A percentile compares a stretch with the other conserved stretches of the same genome.
These are phyloP conservation scores for Heterodera schachtii DNA, from an alignment of 1,140 invertebrate genomes.

Conservation along the genomic window DNA sequence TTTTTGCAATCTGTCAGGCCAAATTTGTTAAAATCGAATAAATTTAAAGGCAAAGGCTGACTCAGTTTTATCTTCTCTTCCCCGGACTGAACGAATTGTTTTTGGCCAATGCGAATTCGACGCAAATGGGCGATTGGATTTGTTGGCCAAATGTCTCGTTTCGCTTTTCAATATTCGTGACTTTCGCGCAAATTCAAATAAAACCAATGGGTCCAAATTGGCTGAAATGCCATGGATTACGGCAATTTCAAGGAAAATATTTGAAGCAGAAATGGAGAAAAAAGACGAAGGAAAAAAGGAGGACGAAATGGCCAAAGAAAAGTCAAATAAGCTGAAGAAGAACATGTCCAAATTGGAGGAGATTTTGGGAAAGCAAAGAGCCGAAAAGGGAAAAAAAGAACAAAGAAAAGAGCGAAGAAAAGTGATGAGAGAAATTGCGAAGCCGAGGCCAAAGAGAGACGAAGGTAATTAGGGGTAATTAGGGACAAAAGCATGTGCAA, in stretches of 20 bases:
- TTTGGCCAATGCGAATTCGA: constrained; percentile 28
- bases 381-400: neutral
- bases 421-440: neutral
- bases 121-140: constrained; percentile 19
- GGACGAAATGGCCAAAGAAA: neutral
- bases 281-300: neutral
- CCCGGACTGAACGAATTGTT: constrained; percentile 26
- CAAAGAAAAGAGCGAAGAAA: neutral
- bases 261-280: neutral
- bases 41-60: constrained; percentile 20
- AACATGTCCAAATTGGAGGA: neutral
- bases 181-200: constrained; percentile 18
- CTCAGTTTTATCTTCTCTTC: constrained; percentile 16
- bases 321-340: neutral
- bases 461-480: neutral
- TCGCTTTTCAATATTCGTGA: constrained; percentile 30
- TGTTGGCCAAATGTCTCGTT: constrained; percentile 35
- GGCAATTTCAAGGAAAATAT: neutral
- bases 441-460: constrained; percentile 4
- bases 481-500: neutral
- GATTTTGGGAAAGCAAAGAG: neutral
- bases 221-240: constrained; percentile 2
- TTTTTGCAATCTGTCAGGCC: neutral
- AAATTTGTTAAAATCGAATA: too few species aligned
- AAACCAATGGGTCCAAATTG: neutral